These are phyloP conservation scores for Malurus alboscapulatus DNA, from an alignment of 2,113 vertebrate species.

Conservation along the genomic window DNA sequence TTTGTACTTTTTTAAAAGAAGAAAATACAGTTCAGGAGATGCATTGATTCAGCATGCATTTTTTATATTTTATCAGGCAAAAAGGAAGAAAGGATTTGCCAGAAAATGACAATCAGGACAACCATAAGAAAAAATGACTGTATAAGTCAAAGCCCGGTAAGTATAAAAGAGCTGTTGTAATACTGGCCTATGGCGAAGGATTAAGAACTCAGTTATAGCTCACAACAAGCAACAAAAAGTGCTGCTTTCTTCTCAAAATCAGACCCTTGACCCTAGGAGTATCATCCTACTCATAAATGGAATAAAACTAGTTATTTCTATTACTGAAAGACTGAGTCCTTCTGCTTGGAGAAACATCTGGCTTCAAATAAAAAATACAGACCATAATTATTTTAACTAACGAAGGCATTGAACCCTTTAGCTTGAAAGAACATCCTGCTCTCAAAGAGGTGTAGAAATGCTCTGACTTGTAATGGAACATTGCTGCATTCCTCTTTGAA, in stretches of 20 bases:
- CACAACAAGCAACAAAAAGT: neutral
- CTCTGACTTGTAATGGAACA: neutral
- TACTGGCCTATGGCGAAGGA: neutral
- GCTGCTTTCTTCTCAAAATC: neutral
- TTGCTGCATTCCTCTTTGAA: neutral
- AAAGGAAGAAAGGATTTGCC: constrained; percentile 92
- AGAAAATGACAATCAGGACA: constrained; percentile 91
- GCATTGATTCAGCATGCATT: neutral
- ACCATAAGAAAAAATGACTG: constrained; percentile 94
- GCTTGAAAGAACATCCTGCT: neutral
- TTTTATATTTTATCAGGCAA: constrained; percentile 84
- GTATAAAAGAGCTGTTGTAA: constrained; percentile 34
- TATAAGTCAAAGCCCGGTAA: constrained; percentile 90
- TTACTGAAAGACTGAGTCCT: neutral
- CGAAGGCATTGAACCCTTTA: neutral
- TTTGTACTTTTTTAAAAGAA: neutral
- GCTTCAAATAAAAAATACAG: neutral
- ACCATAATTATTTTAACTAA: neutral
- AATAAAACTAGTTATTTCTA: neutral
- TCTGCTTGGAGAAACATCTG: neutral
- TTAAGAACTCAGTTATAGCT: neutral
- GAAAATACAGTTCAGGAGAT: neutral
- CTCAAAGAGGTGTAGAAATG: neutral
- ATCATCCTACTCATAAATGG: neutral
- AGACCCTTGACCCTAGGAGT: neutral